Evolutionary conservation across 1,140 invertebrate genomes (phyloP), one percentile per base, ranked within the genome.

Genomic region (Saccostrea glomerata): DNA sequence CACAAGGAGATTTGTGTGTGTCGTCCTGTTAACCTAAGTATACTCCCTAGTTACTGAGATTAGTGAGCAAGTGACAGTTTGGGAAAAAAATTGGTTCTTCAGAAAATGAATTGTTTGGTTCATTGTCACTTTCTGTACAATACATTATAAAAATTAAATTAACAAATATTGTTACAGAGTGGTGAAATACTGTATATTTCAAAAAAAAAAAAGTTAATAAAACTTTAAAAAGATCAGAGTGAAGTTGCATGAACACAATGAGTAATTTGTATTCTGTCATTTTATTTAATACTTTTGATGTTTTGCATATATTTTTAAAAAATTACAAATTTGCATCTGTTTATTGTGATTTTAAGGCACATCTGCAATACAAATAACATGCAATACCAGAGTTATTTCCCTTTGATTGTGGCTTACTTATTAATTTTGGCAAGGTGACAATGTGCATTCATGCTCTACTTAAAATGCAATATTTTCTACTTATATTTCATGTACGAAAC

Each of bases 351-450:
- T 25, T 1, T 77, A 77, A 77, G 70, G 70, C 70, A 77, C 70
- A 77, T 77, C 25, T 77, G 25, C 25, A 63, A 63, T 30, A 30
- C 25, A 30, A 77, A 25, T 77, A 36, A 3, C 13, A 25, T 17
- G 70, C 15, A 17, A 36, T 77, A 77, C 15, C 70, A 77, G 70
- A 77, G 70, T 77, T 36, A 30, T 77, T 77, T 77, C 70, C 70
- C 70, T 77, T 77, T 36, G 70, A 77, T 13, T 77, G 70, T 36
- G 23, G 23, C 12, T 47, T 30, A 30, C 30, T 12, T 40, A n/a
- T n/a, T n/a, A 40, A 20, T 66, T 66, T 66, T 66, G 60, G 25
- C 70, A 77, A 30, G 30, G 25, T 30, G 23, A 25, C 66, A 73
- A 23, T 12, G 70, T 30, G 70, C 60, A 77, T 77, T 30, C 30